phyloP scores from a whole-genome alignment of 2,113 vertebrate species.

The Desmodus rotundus region DNA sequence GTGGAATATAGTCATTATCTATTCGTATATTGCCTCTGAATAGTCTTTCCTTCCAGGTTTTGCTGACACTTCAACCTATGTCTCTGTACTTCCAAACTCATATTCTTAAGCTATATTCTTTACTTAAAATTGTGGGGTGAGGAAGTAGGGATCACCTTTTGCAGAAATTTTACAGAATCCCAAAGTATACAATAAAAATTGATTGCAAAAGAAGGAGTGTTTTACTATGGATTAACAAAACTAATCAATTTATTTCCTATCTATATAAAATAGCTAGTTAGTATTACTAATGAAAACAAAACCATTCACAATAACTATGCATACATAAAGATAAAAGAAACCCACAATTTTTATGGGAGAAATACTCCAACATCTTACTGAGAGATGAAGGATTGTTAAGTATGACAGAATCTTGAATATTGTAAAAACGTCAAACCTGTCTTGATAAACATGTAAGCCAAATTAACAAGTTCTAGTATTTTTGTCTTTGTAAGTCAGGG shows the following conservation, averaged over 20 bases:
- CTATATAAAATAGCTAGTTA: background rate
- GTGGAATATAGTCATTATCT: background rate
- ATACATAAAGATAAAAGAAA: background rate
- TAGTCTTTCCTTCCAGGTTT: background rate
- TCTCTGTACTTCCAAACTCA: background rate
- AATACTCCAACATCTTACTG: background rate
- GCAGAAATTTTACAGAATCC: background rate
- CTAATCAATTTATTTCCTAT: background rate
- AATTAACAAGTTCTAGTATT: background rate
- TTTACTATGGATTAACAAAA: background rate
- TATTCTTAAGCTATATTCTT: background rate
- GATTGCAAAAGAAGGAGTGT: background rate
- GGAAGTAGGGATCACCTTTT: background rate
- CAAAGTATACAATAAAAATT: background rate
- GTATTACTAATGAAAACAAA: background rate
- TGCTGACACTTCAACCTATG: background rate
- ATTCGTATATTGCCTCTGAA: background rate
- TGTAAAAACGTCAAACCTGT: background rate
- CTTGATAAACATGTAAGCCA: background rate
- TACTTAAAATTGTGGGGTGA: background rate
- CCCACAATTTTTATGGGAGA: background rate
- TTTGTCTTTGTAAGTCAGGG: background rate
- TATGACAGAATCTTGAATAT: background rate
- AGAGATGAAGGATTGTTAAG: background rate
- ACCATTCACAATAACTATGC: background rate